Base-by-base conservation (phyloP, 2,113 vertebrate species). In the Anthoscopus minutus region DNA sequence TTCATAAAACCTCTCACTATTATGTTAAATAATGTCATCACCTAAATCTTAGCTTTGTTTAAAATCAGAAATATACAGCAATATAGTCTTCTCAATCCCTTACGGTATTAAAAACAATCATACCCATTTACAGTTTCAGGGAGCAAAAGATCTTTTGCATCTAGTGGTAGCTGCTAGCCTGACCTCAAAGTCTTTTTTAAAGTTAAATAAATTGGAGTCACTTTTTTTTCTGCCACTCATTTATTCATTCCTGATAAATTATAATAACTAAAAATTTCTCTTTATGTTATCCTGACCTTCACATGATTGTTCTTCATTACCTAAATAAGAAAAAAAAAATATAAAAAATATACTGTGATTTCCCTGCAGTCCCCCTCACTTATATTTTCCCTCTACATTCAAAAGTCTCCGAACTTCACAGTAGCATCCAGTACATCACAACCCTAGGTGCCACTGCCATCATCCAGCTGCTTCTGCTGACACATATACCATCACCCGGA, bases 161-260 rank as follows among this genome's bases (percentile, higher is more conserved):
- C 74, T 81, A 21, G 51, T 2, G 1, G 13, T 61, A 65, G 17
- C 13, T 87, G 84, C 44, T 90, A 88, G 22, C 7, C 78, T 38
- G 42, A 94, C 65, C 33, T 58, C n/a, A 78, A 71, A 45, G 54
- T 79, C 11, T 53, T 45, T 42, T 62, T 9, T 65, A 38, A 93
- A 81, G 50, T 92, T 67, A 96, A 85, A 85, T 88, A 72, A 94
- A 87, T 62, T 80, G 30, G 33, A 86, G 19, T 78, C 31, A 61
- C 6, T 84, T 37, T 88, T 50, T 31, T 58, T 81, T 84, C 60
- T 85, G 24, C 7, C 28, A 67, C 15, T 33, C 7, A 64, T 86
- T 88, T 60, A 74, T 73, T 35, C 15, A 70, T 50, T 30, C 37
- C 16, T 22, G 20, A 30, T 50, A 92, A 85, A 81, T 61, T 64